phyloP scores from a whole-genome alignment of 1,140 invertebrate species.

The Ectropis grisescens region DNA sequence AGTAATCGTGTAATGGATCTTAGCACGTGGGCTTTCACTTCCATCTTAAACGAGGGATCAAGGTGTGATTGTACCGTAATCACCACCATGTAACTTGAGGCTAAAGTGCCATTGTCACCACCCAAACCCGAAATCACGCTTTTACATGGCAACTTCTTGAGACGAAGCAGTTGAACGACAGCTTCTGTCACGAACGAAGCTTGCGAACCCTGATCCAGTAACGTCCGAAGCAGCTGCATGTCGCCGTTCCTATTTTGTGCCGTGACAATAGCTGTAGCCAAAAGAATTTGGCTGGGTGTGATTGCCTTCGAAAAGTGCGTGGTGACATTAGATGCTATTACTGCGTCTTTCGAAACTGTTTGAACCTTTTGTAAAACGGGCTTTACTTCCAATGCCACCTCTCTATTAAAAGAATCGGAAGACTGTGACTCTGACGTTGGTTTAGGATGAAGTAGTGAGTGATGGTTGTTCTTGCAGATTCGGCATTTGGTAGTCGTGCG shows the following conservation, averaged over 20 bases:
- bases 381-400: neutral
- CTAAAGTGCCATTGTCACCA: no score
- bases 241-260: neutral
- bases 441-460: conserved; percentile 10
- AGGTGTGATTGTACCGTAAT: no score
- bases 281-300: conserved; percentile 3
- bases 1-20: neutral
- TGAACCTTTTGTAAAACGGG: no score
- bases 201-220: conserved; percentile 16
- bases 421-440: neutral
- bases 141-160: conserved; percentile 6
- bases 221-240: conserved; percentile 3
- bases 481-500: conserved; percentile 3
- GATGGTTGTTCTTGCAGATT: conserved; percentile 9
- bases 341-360: no score
- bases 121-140: conserved; percentile 7
- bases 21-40: neutral
- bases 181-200: conserved; percentile 11
- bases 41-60: no score
- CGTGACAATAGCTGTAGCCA: conserved; percentile 7
- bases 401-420: no score
- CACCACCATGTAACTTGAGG: no score
- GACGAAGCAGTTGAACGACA: conserved; percentile 2
- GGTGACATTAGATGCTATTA: neutral
- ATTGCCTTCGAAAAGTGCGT: neutral